These are phyloP conservation scores for Blera fallax DNA, from an alignment of 2,888 invertebrate genomes.

Conservation along the genomic window DNA sequence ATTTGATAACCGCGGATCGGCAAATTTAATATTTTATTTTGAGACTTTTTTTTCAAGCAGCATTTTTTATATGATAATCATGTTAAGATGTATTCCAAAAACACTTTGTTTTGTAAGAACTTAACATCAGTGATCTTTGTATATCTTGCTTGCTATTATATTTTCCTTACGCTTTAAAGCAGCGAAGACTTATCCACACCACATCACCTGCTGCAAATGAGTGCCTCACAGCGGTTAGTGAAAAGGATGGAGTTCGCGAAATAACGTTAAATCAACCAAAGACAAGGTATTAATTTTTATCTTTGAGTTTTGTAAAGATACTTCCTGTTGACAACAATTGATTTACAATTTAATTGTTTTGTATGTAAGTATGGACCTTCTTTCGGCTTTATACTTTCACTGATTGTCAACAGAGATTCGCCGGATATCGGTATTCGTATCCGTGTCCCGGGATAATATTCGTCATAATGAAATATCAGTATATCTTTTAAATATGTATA, in stretches of 20 bases:
- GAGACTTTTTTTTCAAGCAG: not conserved
- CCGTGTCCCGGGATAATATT: too few relatives aligned
- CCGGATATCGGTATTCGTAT: too few relatives aligned
- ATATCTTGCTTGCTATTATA: not conserved
- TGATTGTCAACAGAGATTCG: too few relatives aligned
- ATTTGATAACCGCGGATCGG: conserved; percentile 23
- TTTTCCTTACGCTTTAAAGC: conserved; percentile 10
- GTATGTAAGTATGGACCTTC: too few relatives aligned
- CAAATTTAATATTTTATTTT: not conserved
- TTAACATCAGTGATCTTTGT: too few relatives aligned
- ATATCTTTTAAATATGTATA: too few relatives aligned
- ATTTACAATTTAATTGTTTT: too few relatives aligned
- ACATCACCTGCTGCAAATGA: conserved; percentile 48
- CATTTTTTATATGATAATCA: not conserved
- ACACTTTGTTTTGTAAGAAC: conserved; percentile 9
- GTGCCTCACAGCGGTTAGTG: conserved; percentile 79
- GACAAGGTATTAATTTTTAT: conserved; percentile 82
- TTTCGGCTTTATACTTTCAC: too few relatives aligned
- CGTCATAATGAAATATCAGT: too few relatives aligned
- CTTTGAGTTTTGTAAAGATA: too few relatives aligned
- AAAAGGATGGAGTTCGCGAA: conserved; percentile 83
- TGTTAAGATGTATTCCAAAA: conserved; percentile 10
- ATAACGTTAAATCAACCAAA: conserved; percentile 84
- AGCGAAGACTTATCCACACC: not conserved
- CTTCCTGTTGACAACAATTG: too few relatives aligned